Evolutionary conservation across 1,140 invertebrate species (phyloP), one percentile per base, ranked within the genome.

Genomic region (Bombus waltoni): DNA sequence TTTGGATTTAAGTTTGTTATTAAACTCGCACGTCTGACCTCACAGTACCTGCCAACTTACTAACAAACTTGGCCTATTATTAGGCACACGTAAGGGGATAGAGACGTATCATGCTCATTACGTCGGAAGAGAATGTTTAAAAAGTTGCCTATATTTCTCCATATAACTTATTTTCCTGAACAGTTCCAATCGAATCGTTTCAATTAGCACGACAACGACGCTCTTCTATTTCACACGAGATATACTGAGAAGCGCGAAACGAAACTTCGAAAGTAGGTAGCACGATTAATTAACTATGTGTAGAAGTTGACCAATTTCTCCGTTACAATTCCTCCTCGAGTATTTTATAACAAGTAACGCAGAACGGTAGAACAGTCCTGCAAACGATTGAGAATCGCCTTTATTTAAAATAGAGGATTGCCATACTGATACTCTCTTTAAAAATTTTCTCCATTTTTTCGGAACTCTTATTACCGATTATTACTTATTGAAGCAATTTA

Each of bases 1-100:
- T 44, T 47, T 81, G 59, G 71, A 85, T 81, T 75, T 75, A 81
- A 85, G 62, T 85, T 85, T 68, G 59, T 74, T 81, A 85, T 85
- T 81, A 85, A 81, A 81, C 84, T 85, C 42, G 65, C 71, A 42
- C 70, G 71, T 57, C 70, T 81, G 79, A 81, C 71, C 57, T 53
- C 25, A 22, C 22, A 47, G 3, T 62, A 3, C 10, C 28, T 5
- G 25, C 28, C 10, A 75, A 75, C 59, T 85, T 75, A 2, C 57
- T 35, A 75, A 81, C 44, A 57, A 85, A 81, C 71, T 85, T 80
- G 18, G 68, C 10, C 53, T 42, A 53, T 68, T n/a, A n/a, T 44
- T 32, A 42, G 5, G 66, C 5, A 22, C 25, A 44, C 66, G 25
- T 44, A 28, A 9, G 32, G 32, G 65, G 2, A 35, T 35, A 18